phyloP scores from a whole-genome alignment of 30 jellyfish, hydroid and myxozoan species.

The Chrysaora quinquecirrha region DNA sequence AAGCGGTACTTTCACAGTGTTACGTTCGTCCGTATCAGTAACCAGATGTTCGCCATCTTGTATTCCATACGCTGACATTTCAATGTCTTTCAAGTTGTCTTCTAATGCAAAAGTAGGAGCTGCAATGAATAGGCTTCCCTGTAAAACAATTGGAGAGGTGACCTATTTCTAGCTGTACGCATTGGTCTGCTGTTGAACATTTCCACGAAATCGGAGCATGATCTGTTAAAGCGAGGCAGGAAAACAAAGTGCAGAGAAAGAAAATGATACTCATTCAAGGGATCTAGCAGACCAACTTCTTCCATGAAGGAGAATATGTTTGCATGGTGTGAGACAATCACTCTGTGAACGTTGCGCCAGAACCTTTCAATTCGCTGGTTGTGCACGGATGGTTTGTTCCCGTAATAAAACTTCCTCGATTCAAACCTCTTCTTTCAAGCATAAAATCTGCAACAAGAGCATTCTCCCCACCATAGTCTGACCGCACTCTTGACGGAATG shows the following conservation, averaged over 20 bases:
- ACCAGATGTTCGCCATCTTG: too few species aligned
- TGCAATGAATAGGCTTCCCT: too few species aligned
- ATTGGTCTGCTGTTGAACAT: too few species aligned
- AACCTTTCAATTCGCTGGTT: slow-evolving; percentile 15
- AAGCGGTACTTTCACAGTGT: too few species aligned
- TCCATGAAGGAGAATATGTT: background rate
- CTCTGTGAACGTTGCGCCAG: background rate
- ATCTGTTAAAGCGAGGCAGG: background rate
- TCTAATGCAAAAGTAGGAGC: too few species aligned
- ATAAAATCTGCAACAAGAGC: slow-evolving; percentile 14
- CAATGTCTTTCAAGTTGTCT: too few species aligned
- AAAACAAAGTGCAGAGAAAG: background rate
- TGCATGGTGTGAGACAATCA: background rate
- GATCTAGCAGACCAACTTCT: background rate
- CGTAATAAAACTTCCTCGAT: slow-evolving; percentile 10
- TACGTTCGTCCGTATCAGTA: too few species aligned
- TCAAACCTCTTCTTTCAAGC: background rate
- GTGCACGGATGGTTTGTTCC: background rate
- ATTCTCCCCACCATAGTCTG: slow-evolving; percentile 23
- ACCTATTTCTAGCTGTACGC: too few species aligned
- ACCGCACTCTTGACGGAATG: slow-evolving; percentile 5
- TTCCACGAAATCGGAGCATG: too few species aligned
- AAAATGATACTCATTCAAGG: background rate
- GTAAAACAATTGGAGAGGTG: too few species aligned
- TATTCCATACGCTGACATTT: too few species aligned